A percentile compares a stretch with the other conserved stretches of the same genome.
These are phyloP conservation scores for Thomomys bottae DNA, from an alignment of 2,113 vertebrate genomes.

Conservation along the genomic window DNA sequence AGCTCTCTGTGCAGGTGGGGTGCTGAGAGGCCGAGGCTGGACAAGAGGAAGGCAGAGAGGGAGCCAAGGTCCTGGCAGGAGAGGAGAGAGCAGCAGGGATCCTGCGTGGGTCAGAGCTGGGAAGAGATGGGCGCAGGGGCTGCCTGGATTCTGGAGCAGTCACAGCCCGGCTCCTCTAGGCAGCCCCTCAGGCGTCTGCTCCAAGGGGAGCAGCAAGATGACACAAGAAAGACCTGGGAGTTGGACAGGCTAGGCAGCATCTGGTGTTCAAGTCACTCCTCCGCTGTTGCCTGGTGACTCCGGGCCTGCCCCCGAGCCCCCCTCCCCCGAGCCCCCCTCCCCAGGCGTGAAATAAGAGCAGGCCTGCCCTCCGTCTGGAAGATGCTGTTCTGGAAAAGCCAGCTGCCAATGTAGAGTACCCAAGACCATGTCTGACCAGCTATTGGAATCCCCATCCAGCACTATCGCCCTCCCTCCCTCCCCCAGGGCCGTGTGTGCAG, in stretches of 20 bases:
- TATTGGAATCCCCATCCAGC: accelerated
- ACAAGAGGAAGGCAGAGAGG: background rate
- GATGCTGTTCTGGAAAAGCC: no score
- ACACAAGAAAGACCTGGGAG: background rate
- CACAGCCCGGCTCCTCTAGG: accelerated
- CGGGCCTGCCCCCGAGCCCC: background rate
- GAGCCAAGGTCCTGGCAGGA: background rate
- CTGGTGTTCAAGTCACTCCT: background rate
- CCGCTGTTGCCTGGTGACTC: background rate
- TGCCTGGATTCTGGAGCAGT: no score
- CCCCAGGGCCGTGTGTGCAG: background rate
- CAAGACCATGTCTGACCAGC: accelerated
- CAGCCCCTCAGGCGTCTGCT: accelerated
- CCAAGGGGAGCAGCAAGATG: background rate
- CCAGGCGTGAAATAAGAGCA: no score
- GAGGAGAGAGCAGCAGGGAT: background rate
- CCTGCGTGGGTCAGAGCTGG: no score
- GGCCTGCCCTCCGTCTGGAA: background rate
- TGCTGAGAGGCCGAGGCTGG: no score
- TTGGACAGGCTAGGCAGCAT: background rate
- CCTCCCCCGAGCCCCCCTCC: background rate
- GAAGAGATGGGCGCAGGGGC: no score
- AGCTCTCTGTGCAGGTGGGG: background rate
- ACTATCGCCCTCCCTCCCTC: background rate
- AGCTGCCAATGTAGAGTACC: accelerated